These are phyloP conservation scores for Verasper variegatus DNA, from an alignment of 2,113 vertebrate genomes.

Conservation along the genomic window DNA sequence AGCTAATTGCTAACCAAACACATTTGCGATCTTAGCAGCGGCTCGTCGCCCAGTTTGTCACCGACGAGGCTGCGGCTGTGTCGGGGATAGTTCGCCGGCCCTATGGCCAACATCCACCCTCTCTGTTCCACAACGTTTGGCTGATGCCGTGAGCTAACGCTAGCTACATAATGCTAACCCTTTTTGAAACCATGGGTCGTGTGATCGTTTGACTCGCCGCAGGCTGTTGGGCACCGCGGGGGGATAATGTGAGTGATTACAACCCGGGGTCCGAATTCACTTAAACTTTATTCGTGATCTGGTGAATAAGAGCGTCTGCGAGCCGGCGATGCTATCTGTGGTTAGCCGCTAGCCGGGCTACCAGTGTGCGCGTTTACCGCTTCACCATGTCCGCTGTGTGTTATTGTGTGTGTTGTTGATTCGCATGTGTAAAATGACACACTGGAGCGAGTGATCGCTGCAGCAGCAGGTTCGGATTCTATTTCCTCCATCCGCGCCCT, in stretches of 20 bases:
- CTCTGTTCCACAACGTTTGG: conserved; percentile 26
- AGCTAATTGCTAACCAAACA: conserved; percentile 30
- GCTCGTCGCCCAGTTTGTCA: not conserved
- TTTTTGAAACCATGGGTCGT: conserved; percentile 54
- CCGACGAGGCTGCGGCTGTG: not conserved
- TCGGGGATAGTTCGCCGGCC: conserved; percentile 1
- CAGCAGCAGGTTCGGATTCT: conserved; percentile 6
- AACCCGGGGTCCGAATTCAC: not conserved
- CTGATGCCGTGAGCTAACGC: conserved; percentile 60
- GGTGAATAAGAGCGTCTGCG: not conserved
- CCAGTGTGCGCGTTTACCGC: conserved; percentile 53
- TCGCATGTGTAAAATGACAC: conserved; percentile 37
- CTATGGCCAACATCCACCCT: conserved; percentile 29
- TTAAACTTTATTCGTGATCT: not conserved
- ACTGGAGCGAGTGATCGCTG: conserved; percentile 35
- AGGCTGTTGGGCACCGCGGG: not conserved
- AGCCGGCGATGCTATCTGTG: conserved; percentile 59
- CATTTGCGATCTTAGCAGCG: not conserved
- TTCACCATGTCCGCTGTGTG: conserved; percentile 43
- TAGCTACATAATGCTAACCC: conserved; percentile 64
- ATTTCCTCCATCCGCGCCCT: conserved; percentile 12
- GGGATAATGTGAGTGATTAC: conserved; percentile 29
- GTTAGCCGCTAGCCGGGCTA: conserved; percentile 60
- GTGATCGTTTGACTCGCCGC: conserved; percentile 19
- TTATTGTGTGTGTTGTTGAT: conserved; percentile 47